Evolutionary conservation across 1,140 invertebrate species (phyloP).

Genomic region (Dolichoris vasculosae): DNA sequence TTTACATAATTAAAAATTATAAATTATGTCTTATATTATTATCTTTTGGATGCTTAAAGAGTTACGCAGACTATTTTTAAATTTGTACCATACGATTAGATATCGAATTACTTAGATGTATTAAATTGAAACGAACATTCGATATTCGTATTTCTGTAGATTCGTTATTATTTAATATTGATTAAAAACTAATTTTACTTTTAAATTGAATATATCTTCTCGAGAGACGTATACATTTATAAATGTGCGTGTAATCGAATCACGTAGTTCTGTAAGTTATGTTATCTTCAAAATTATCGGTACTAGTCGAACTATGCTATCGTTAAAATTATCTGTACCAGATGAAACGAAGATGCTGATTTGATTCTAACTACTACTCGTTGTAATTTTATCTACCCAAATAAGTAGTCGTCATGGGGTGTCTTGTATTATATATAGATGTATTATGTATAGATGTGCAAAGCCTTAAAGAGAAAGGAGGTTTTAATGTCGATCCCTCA

Average conservation of each 20-base stretch:
- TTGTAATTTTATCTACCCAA: not conserved
- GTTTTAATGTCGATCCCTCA: conserved; percentile 44
- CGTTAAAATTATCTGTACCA: not conserved
- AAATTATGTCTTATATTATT: too few relatives aligned
- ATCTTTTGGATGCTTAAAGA: too few relatives aligned
- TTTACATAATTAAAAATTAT: too few relatives aligned
- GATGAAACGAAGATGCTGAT: not conserved
- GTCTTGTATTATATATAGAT: not conserved
- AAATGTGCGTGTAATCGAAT: not conserved
- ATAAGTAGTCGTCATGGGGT: not conserved
- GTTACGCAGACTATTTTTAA: not conserved
- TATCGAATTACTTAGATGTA: not conserved
- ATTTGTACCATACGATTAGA: not conserved
- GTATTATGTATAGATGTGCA: not conserved
- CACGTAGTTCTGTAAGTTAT: not conserved
- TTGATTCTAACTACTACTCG: not conserved
- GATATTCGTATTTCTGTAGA: not conserved
- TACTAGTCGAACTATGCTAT: not conserved
- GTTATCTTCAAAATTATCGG: not conserved
- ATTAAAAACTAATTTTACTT: not conserved
- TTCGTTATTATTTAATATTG: not conserved
- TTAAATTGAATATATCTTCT: not conserved
- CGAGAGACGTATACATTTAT: not conserved
- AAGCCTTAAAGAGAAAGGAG: conserved; percentile 30
- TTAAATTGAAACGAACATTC: not conserved